phyloP scores from a whole-genome alignment of 2,797 vertebrate genomes.

The Centroberyx gerrardi region DNA sequence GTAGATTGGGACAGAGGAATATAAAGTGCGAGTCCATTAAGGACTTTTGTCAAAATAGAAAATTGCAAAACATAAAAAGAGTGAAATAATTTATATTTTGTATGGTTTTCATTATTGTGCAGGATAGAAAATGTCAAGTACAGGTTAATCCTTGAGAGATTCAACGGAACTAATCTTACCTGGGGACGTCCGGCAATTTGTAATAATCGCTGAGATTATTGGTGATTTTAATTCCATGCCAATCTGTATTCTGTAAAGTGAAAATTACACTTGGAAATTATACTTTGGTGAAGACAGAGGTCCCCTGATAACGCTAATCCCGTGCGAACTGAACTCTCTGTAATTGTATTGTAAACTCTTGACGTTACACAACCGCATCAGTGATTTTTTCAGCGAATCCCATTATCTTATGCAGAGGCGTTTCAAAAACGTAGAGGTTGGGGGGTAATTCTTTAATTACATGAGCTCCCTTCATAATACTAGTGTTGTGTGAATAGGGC shows the following conservation, averaged over 20 bases:
- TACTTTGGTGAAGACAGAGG: neutral
- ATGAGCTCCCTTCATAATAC: neutral
- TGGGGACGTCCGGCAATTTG: neutral
- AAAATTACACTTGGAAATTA: neutral
- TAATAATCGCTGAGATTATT: neutral
- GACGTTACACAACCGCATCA: no score
- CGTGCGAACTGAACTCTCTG: neutral
- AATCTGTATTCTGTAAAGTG: neutral
- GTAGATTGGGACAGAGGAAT: neutral
- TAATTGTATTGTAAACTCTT: neutral
- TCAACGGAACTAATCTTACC: neutral
- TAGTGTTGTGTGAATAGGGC: slow-evolving; percentile 2
- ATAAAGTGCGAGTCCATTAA: no score
- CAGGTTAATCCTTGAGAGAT: no score
- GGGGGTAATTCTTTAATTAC: neutral
- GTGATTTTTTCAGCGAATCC: no score
- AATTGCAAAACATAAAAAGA: no score
- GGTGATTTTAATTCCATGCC: neutral
- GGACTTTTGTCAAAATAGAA: no score
- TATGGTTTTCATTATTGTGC: no score
- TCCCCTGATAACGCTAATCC: neutral
- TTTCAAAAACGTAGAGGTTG: neutral
- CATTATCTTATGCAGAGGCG: no score
- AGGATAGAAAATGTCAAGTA: no score
- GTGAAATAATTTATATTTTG: no score